These are phyloP conservation scores for Meandrusa payeni DNA, from an alignment of 2,888 invertebrate species.

Conservation along the genomic window DNA sequence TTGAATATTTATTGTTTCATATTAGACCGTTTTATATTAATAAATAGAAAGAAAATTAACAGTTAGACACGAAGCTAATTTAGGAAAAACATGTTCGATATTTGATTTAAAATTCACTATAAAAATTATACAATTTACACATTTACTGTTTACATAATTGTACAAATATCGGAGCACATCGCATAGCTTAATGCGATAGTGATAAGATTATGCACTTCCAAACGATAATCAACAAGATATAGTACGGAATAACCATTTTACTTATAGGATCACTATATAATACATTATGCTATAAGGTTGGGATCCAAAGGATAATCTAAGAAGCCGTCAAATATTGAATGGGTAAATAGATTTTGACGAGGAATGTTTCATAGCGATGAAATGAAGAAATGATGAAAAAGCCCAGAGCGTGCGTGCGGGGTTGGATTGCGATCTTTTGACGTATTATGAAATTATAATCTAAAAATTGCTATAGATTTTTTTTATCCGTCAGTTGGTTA, in stretches of 20 bases:
- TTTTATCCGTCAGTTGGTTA: too few species aligned
- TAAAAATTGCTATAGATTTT: too few species aligned
- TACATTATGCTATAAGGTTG: conserved; percentile 2
- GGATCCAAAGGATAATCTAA: conserved; percentile 10
- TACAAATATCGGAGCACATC: conserved; percentile 10
- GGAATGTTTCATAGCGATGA: conserved; percentile 9
- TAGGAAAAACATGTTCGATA: too few species aligned
- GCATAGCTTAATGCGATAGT: conserved; percentile 2
- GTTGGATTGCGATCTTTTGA: too few species aligned
- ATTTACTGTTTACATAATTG: conserved; percentile 13
- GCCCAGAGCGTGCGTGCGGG: too few species aligned
- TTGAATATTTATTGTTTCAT: too few species aligned
- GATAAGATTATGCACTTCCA: conserved; percentile 16
- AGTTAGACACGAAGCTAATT: too few species aligned
- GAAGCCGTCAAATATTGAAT: conserved; percentile 8
- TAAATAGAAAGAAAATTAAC: too few species aligned
- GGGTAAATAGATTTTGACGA: conserved; percentile 2
- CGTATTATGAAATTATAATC: too few species aligned
- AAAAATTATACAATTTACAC: conserved; percentile 1
- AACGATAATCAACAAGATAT: conserved; percentile 1
- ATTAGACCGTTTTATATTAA: too few species aligned
- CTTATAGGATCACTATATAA: neutral
- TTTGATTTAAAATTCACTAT: too few species aligned
- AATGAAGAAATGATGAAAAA: too few species aligned
- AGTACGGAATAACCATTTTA: neutral